These are phyloP conservation scores for Mythimna lalbum DNA, from an alignment of 2,888 invertebrate genomes.

Conservation along the genomic window DNA sequence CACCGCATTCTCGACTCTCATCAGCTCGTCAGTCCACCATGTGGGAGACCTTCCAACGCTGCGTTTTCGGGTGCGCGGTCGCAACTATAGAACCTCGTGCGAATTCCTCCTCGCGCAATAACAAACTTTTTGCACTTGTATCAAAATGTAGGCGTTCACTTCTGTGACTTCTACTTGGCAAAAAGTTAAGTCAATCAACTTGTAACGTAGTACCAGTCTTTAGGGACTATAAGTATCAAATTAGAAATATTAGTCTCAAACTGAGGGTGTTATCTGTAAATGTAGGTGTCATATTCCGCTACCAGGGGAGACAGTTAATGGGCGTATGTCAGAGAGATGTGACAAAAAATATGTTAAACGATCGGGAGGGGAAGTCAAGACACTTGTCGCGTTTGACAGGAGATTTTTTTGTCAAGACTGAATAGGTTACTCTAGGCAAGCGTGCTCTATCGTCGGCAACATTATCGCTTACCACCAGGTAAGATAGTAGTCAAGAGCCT, in stretches of 20 bases:
- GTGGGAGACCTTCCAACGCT: too few relatives aligned
- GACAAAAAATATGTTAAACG: slow-evolving; percentile 52
- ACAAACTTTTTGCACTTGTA: too few relatives aligned
- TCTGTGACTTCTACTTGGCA: background rate
- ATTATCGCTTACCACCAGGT: too few relatives aligned
- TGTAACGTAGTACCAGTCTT: background rate
- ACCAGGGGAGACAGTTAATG: slow-evolving; percentile 23
- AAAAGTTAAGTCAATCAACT: background rate
- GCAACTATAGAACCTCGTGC: too few relatives aligned
- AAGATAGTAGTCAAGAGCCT: too few relatives aligned
- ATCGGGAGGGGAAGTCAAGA: slow-evolving; percentile 25
- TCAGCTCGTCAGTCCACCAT: too few relatives aligned
- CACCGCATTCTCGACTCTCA: too few relatives aligned
- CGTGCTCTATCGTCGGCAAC: too few relatives aligned
- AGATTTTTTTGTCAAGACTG: slow-evolving; percentile 3
- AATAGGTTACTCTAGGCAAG: too few relatives aligned
- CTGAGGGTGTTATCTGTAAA: slow-evolving; percentile 34
- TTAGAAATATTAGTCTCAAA: slow-evolving; percentile 34
- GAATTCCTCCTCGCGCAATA: too few relatives aligned
- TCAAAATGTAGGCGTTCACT: too few relatives aligned
- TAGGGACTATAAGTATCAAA: slow-evolving; percentile 28
- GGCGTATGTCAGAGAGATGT: slow-evolving; percentile 25
- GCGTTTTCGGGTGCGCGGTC: too few relatives aligned
- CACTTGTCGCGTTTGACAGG: slow-evolving; percentile 21
- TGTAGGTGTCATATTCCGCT: slow-evolving; percentile 49